phyloP scores from a whole-genome alignment of 2,797 vertebrate species.

The Pogonophryne albipinna region DNA sequence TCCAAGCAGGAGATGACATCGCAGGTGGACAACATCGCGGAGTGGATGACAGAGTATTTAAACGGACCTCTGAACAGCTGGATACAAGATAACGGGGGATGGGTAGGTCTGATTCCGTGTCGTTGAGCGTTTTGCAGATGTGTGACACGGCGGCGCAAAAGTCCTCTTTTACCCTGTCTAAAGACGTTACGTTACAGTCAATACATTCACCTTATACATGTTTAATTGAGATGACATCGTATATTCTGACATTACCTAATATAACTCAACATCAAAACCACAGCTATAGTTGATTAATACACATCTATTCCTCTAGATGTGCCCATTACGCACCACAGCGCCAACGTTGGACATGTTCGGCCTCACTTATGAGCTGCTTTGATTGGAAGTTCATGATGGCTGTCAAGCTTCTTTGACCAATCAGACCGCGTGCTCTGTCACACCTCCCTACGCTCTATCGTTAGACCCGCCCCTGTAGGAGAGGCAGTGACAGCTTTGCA shows the following conservation, averaged over 20 bases:
- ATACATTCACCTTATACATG: not conserved
- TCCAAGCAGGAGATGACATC: constrained; percentile 93
- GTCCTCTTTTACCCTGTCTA: constrained; percentile 18
- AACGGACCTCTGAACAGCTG: constrained; percentile 94
- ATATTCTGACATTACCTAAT: not conserved
- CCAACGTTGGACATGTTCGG: constrained; percentile 34
- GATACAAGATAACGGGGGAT: constrained; percentile 99
- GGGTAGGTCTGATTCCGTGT: constrained; percentile 90
- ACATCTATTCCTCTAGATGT: constrained; percentile 28
- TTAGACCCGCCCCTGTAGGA: constrained; percentile 50
- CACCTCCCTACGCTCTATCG: constrained; percentile 81
- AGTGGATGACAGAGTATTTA: constrained; percentile 99
- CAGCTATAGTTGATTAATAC: constrained; percentile 37
- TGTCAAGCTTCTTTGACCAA: constrained; percentile 69
- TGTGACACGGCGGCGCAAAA: constrained; percentile 60
- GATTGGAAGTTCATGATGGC: constrained; percentile 71
- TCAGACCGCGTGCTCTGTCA: constrained; percentile 69
- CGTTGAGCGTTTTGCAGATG: constrained; percentile 49
- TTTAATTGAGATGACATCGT: not conserved
- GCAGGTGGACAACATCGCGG: constrained; percentile 93
- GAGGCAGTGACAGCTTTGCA: constrained; percentile 55
- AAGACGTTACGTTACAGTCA: not conserved
- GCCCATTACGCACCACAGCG: constrained; percentile 55
- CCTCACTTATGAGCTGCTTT: constrained; percentile 13
- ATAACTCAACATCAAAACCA: constrained; percentile 16